Evolutionary conservation across 2,113 vertebrate genomes (phyloP).

Genomic region (Shinisaurus crocodilurus): DNA sequence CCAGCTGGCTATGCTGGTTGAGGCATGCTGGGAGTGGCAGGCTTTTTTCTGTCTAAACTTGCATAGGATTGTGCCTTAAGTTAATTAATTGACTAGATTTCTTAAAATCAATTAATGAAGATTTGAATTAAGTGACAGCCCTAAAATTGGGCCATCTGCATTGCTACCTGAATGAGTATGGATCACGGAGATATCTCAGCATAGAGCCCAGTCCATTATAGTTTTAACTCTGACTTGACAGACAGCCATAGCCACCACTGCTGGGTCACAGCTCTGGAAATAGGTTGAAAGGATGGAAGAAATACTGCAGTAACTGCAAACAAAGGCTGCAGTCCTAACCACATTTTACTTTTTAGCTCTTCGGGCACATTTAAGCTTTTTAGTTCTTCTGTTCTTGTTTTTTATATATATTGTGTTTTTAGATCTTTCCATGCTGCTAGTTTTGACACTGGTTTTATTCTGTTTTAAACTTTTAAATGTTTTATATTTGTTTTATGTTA

Average conservation of each 20-base stretch:
- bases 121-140: background rate
- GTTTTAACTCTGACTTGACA: background rate
- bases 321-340: background rate
- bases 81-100: background rate
- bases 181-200: background rate
- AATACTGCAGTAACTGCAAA: background rate
- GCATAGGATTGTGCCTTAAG: no score
- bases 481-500: no score
- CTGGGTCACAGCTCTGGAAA: background rate
- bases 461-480: no score
- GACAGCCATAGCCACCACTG: background rate
- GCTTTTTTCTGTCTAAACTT: no score
- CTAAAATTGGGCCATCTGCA: background rate
- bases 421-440: no score
- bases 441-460: no score
- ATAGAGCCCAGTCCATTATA: background rate
- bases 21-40: no score
- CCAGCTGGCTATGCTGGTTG: no score
- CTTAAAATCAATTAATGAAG: background rate
- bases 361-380: no score
- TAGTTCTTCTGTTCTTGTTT: no score
- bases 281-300: background rate
- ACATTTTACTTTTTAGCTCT: no score
- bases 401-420: no score
- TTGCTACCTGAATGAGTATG: background rate